Evolutionary conservation across 1,140 invertebrate genomes (phyloP).

Genomic region (Heliothis virescens): DNA sequence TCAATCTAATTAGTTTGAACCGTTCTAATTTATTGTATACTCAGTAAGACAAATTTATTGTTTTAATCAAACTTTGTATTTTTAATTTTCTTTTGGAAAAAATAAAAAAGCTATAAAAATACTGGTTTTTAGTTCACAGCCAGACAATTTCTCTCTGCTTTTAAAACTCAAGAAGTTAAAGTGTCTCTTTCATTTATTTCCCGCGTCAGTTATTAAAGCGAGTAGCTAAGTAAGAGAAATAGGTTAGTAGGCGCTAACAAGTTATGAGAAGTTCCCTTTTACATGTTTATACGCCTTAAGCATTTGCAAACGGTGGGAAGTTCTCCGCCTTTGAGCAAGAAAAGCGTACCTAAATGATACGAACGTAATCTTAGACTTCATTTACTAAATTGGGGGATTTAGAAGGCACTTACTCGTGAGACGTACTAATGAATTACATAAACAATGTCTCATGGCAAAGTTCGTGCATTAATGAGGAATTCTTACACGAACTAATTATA

Average conservation of each 20-base stretch:
- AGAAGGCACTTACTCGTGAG: not conserved
- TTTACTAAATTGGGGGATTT: not conserved
- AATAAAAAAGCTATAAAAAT: not conserved
- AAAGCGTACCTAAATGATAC: not conserved
- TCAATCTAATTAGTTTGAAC: too few species aligned
- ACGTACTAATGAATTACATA: not conserved
- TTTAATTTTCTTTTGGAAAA: too few species aligned
- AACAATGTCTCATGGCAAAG: too few species aligned
- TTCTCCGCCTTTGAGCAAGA: not conserved
- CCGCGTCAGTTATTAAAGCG: slow-evolving; percentile 24
- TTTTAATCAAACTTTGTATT: too few species aligned
- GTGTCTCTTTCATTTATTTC: slow-evolving; percentile 19
- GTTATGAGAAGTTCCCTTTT: slow-evolving; percentile 19
- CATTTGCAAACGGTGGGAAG: not conserved
- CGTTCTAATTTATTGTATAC: too few species aligned
- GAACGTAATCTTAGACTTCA: not conserved
- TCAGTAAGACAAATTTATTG: too few species aligned
- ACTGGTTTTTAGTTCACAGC: not conserved
- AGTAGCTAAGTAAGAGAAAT: slow-evolving; percentile 40
- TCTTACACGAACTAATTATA: too few species aligned
- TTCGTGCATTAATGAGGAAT: too few species aligned
- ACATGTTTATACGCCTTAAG: slow-evolving; percentile 35
- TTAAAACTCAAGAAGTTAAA: slow-evolving; percentile 15
- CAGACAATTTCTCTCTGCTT: not conserved
- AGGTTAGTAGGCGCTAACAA: slow-evolving; percentile 36